Evolutionary conservation across 1,140 invertebrate species (phyloP), one percentile per base, ranked within the genome.

Genomic region (Phortica variegata): DNA sequence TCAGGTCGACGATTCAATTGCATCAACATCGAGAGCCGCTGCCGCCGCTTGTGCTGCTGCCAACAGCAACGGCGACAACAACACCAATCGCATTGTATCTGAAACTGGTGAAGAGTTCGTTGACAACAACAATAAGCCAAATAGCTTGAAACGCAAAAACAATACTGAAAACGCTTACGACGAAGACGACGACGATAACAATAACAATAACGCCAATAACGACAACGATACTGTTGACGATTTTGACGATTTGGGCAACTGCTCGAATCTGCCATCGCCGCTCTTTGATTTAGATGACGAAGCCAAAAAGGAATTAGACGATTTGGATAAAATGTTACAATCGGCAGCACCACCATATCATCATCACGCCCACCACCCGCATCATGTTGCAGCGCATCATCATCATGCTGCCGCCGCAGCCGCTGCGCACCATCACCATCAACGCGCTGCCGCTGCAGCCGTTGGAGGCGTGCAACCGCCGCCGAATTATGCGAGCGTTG

Each of bases 251-350:
- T 44, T 75, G n/a, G 53, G 66, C 32, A 52, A 65, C 43, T 69
- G 65, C 9, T 49, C 47, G 12, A n/a, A n/a, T 16, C 53, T 73
- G 56, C 61, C 61, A 56, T 75, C 73, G 54, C 61, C 62, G 47
- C 52, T 75, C 34, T 75, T 75, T 49, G 65, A 73, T 65, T 75
- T 75, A 69, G 73, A 75, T 73, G 66, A 75, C 58, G 70, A 73
- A 56, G 66, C 73, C 58, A 72, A 73, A 33, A 65, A 65, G 54
- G 70, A 72, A 62, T 31, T 73, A 73, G 73, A 66, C 58, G 73
- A 59, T 45, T 43, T 59, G 20, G 50, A 55, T 43, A 59, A 66
- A 56, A 75, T 75, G 73, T 60, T 75, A 52, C 73, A 75, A 65
- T 75, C 73, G 38, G 61, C 71, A 32, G 63, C 60, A 45, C 62